Conservation (phyloP, 2,888 invertebrate species). For the Lomographa bimaculata region DNA sequence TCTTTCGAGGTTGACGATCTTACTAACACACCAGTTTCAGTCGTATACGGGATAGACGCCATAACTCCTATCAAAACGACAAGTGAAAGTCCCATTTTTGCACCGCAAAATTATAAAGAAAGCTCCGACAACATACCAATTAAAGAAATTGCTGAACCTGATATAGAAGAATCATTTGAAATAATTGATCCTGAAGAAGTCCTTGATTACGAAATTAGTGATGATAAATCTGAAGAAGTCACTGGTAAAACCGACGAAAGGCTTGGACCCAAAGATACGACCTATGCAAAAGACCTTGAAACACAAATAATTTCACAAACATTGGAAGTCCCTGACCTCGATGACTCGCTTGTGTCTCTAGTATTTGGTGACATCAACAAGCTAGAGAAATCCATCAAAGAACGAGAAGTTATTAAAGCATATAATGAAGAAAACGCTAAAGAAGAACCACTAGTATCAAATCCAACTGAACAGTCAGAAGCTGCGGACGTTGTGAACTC, state of each 20-base stretch:
- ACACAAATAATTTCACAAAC: conserved; percentile 5
- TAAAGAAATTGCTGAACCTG: too few species aligned
- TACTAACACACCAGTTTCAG: conserved; percentile 46
- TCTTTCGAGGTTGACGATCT: conserved; percentile 56
- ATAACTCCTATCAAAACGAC: conserved; percentile 28
- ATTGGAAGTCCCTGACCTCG: conserved; percentile 46
- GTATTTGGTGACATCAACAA: conserved; percentile 55
- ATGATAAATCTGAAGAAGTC: conserved; percentile 2
- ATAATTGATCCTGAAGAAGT: conserved; percentile 28
- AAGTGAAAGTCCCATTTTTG: conserved; percentile 24
- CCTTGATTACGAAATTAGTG: conserved; percentile 19
- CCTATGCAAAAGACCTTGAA: conserved; percentile 1
- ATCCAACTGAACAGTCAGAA: neutral
- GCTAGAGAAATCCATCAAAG: conserved; percentile 41
- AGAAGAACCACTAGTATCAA: too few species aligned
- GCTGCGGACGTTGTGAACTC: neutral
- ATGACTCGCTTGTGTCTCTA: conserved; percentile 53
- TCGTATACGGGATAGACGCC: conserved; percentile 43
- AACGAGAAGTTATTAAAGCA: conserved; percentile 23
- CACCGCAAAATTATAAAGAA: too few species aligned
- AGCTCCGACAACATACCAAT: too few species aligned
- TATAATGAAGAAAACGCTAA: neutral
- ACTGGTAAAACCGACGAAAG: conserved; percentile 1
- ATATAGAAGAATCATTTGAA: conserved; percentile 28
- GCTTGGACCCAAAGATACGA: neutral